These are phyloP conservation scores for Cotesia typhae DNA, from an alignment of 1,140 invertebrate species.

Conservation along the genomic window DNA sequence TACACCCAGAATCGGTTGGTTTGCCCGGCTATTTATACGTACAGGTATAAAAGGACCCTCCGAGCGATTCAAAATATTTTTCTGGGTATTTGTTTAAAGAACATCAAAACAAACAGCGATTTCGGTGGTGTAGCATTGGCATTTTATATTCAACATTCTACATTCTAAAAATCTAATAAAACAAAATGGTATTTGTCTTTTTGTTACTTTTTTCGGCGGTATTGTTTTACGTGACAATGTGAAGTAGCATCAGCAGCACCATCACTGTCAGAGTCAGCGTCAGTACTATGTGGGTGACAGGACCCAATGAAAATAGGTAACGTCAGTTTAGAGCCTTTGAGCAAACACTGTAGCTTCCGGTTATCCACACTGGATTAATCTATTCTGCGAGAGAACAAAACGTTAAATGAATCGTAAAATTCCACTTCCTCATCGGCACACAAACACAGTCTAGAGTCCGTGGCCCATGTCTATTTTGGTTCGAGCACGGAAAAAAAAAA, in stretches of 20 bases:
- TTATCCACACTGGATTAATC: slow-evolving; percentile 53
- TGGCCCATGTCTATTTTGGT: too few species aligned
- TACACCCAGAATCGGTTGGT: too few species aligned
- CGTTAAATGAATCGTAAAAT: slow-evolving; percentile 58
- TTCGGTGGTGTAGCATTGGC: neutral
- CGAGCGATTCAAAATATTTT: slow-evolving; percentile 5
- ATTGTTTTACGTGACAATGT: neutral
- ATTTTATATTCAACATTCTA: neutral
- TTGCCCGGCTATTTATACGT: too few species aligned
- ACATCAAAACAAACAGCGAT: slow-evolving; percentile 15
- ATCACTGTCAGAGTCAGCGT: too few species aligned
- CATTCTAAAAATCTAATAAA: slow-evolving; percentile 10
- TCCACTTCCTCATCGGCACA: slow-evolving; percentile 37
- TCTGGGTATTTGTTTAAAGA: neutral
- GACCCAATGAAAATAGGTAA: slow-evolving; percentile 12
- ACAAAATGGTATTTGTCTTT: neutral
- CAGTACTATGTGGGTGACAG: neutral
- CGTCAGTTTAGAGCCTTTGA: neutral
- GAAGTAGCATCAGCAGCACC: too few species aligned
- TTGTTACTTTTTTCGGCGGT: neutral
- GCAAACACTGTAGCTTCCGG: slow-evolving; percentile 44
- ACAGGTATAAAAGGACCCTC: neutral
- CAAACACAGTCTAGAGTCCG: neutral
- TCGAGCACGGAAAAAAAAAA: slow-evolving; percentile 34
- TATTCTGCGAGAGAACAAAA: slow-evolving; percentile 45